Conservation (phyloP, 2,113 vertebrate species). For the Sisor rabdophorus region DNA sequence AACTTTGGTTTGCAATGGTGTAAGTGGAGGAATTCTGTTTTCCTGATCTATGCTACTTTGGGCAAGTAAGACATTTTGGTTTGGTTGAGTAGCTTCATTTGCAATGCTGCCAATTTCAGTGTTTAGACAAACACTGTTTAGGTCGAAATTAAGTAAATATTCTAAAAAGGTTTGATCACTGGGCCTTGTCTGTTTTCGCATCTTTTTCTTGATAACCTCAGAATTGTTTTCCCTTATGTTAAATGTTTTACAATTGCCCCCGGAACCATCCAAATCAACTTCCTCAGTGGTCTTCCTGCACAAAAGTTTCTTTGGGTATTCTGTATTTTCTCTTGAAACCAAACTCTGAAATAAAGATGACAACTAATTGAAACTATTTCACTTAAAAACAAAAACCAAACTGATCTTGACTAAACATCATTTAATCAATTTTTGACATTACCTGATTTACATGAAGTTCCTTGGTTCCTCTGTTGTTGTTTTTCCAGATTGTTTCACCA, state of each 20-base stretch:
- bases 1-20: constrained; percentile 8
- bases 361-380: too few relatives aligned
- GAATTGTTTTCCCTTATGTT: background rate
- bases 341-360: constrained; percentile 31
- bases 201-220: constrained; percentile 8
- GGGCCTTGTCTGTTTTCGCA: background rate
- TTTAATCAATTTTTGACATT: background rate
- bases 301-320: background rate
- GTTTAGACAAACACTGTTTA: background rate
- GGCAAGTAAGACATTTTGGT: constrained; percentile 11
- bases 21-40: constrained; percentile 39
- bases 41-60: constrained; percentile 15
- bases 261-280: background rate
- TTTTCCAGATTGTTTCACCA: constrained; percentile 11
- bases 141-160: constrained; percentile 49
- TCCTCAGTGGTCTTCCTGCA: background rate
- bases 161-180: constrained; percentile 35
- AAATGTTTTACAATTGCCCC: background rate
- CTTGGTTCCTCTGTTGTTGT: background rate
- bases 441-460: constrained; percentile 22
- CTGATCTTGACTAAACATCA: background rate
- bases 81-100: background rate
- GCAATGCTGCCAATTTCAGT: background rate
- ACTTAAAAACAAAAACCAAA: background rate
- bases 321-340: constrained; percentile 12